A percentile compares a stretch with the other conserved stretches of the same genome.
Evolutionary conservation across 2,888 invertebrate species (phyloP).

Genomic region (Tubiluchus corallicola): DNA sequence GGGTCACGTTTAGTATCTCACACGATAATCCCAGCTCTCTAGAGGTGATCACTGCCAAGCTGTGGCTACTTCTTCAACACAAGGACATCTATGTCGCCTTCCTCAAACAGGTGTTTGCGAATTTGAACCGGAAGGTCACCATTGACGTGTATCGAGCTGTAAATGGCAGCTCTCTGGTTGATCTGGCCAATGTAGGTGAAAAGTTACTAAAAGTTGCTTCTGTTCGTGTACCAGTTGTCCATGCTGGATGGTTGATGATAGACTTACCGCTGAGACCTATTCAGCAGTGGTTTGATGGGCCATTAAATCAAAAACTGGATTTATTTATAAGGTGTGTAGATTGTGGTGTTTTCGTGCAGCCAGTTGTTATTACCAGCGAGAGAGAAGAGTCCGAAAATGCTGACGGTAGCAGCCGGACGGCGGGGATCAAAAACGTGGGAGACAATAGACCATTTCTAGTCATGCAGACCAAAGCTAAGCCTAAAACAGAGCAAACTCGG

Average conservation of each 20-base stretch:
- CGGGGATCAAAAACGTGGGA: constrained; percentile 38
- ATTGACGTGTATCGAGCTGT: constrained; percentile 49
- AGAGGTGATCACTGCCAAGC: constrained; percentile 53
- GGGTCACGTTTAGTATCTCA: not conserved
- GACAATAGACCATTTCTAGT: constrained; percentile 60
- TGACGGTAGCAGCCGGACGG: constrained; percentile 18
- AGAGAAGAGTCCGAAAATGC: constrained; percentile 7
- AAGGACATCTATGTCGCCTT: constrained; percentile 23
- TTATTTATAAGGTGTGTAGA: constrained; percentile 42
- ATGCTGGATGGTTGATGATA: constrained; percentile 64
- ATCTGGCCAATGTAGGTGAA: not conserved
- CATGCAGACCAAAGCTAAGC: constrained; percentile 46
- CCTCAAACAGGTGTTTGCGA: not conserved
- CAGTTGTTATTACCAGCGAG: constrained; percentile 14
- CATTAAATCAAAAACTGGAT: constrained; percentile 39
- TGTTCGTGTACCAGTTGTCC: constrained; percentile 18
- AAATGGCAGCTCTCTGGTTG: constrained; percentile 10
- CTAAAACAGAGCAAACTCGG: not conserved
- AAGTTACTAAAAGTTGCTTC: not conserved
- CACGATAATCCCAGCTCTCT: constrained; percentile 36
- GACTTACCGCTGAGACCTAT: constrained; percentile 57
- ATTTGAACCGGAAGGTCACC: constrained; percentile 37
- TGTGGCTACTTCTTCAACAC: constrained; percentile 51
- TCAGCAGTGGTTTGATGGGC: constrained; percentile 43
- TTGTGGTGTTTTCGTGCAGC: constrained; percentile 23